Base-by-base conservation (phyloP, 2,113 vertebrate genomes). In the Silurus asotus region DNA sequence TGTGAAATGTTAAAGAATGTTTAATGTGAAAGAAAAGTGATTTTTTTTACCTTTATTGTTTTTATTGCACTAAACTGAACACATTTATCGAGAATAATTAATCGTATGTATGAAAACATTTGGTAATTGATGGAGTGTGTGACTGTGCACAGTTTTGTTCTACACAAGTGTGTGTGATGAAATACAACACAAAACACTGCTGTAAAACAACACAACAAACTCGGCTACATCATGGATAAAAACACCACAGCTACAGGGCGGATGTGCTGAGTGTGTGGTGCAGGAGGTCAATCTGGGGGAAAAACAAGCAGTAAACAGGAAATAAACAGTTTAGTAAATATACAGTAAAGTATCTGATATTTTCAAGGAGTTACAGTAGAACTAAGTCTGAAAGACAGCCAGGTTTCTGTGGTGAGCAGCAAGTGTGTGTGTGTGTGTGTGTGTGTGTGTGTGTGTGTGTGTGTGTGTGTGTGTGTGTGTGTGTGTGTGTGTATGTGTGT, bases 351-450 rank as follows among this genome's bases (percentile, higher is more conserved):
- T 51, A n/a, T 64, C 19, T 23, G 82, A 76, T 45, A 51, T 17
- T 59, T 11, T 83, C 55, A 85, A 28, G 28, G 55, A 64, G 86
- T 56, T 84, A 2, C 37, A 37, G 37, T 37, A 2, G 5, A 75
- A 82, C 64, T 77, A 75, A 65, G 64, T 70, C 81, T 83, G 58
- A 85, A 76, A 65, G 59, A 70, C 64, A 79, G 80, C 55, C 53
- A 84, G 20, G 62, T 20, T 70, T 76, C 55, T 62, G 15, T 11
- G 69, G 53, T 49, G 67, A 53, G 10, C 45, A 65, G 49, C 37
- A 81, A 89, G 85, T 88, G 84, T 88, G 75, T 49, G 84, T 48
- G 45, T 81, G 14, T n/a, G 37, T 83, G 48, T 82, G 70, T 76
- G 23, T 79, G 58, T 78, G 69, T 88, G 76, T 49, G 84, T 37